Base-by-base conservation (phyloP, 2,888 invertebrate species). In the Serripes groenlandicus region DNA sequence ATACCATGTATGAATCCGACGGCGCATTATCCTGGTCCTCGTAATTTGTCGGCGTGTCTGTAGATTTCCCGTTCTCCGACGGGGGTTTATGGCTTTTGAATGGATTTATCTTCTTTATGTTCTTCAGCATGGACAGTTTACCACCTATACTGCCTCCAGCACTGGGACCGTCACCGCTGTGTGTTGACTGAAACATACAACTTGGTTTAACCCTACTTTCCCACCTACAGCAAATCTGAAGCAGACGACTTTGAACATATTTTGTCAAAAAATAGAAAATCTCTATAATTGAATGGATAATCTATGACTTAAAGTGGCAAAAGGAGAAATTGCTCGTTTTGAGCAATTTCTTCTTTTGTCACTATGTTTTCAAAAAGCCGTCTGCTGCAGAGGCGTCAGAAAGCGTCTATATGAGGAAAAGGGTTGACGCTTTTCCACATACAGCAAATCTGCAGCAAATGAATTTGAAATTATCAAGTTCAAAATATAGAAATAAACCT, bases 81-180 rank as follows among this genome's bases (percentile, higher is more conserved):
- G 49, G 3, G 23, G 28, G 26, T 11, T 75, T 81, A 28, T 56
- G 34, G 23, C 54, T 81, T 23, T 69, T 34, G n/a, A 81, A 81
- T 37, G 80, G 80, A 35, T 76, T 80, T 0, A 80, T 80, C 32
- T 75, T 75, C 56, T 81, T 81, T 21, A 81, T 56, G 42, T 66
- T 66, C n/a, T 64, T 69, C 21, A 75, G 32, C 34, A 78, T 34
- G 11, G 68, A 68, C n/a, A 78, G 2, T 52, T 73, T 66, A 7
- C 73, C 60, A n/a, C 69, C 3, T 30, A 3, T 21, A n/a, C n/a
- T n/a, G 1, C 23, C 34, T 4, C 62, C 62, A 18, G 26, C 15
- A 42, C 1, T 42, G 11, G 37, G 66, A 9, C 32, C 42, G 1
- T 74, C 78, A 32, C 21, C 34, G 21, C 79, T 80, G 56, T 75